Evolutionary conservation across 2,113 vertebrate species (phyloP).

Genomic region (Psilopogon haemacephalus): DNA sequence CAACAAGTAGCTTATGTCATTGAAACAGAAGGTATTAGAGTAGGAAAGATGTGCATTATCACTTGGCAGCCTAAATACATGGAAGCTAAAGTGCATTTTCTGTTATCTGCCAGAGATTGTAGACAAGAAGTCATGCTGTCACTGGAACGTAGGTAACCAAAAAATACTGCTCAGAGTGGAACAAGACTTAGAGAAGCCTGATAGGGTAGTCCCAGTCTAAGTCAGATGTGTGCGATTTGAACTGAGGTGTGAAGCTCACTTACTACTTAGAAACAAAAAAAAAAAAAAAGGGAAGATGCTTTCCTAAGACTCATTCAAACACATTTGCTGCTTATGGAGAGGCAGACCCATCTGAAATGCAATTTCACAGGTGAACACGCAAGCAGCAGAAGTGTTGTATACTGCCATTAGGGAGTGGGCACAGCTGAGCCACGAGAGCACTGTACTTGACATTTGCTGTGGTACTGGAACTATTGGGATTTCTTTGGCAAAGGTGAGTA

Average conservation of each 20-base stretch:
- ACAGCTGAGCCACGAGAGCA: conserved; percentile 83
- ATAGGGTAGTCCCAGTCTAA: neutral
- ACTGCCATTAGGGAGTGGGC: conserved; percentile 89
- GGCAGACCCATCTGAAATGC: neutral
- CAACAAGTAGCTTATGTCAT: neutral
- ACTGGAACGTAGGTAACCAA: neutral
- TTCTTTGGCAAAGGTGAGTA: conserved; percentile 85
- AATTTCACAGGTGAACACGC: conserved; percentile 86
- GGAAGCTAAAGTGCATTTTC: neutral
- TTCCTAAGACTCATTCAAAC: neutral
- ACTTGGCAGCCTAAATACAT: neutral
- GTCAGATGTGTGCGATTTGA: neutral
- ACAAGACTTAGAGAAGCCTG: neutral
- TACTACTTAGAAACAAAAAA: neutral
- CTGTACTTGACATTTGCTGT: conserved; percentile 91
- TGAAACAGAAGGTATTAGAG: neutral
- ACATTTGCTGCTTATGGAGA: neutral
- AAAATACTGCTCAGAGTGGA: neutral
- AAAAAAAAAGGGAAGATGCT: neutral
- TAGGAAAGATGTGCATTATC: neutral
- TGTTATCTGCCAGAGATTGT: neutral
- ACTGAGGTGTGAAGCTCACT: rapidly evolving
- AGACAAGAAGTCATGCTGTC: neutral
- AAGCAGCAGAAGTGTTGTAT: conserved; percentile 91
- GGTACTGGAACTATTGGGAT: conserved; percentile 96